phyloP scores from a whole-genome alignment of 2,888 invertebrate genomes.

The Hypselothyrea guttata region DNA sequence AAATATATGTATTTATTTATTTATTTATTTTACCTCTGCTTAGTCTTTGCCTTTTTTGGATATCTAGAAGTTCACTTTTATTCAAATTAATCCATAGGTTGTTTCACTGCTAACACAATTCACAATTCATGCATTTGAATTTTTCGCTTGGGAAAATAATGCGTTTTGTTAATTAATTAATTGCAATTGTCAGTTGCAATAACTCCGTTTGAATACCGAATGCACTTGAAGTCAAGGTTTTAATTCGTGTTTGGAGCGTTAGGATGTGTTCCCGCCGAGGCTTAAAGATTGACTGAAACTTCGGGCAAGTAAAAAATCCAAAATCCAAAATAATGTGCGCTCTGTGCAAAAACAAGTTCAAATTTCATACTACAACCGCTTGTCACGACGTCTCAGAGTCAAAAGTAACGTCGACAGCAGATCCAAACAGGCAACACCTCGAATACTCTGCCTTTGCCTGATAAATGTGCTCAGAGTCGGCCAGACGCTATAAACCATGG shows the following conservation, averaged over 20 bases:
- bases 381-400: constrained; percentile 10
- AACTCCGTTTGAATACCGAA: not conserved
- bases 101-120: no score
- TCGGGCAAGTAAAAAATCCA: constrained; percentile 6
- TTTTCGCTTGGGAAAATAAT: no score
- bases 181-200: no score
- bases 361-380: constrained; percentile 31
- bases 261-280: constrained; percentile 33
- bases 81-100: no score
- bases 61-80: no score
- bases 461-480: not conserved
- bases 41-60: no score
- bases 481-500: not conserved
- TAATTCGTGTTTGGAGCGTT: constrained; percentile 9
- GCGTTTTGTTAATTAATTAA: no score
- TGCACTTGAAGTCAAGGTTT: not conserved
- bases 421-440: constrained; percentile 1
- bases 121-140: no score
- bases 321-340: constrained; percentile 17
- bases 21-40: no score
- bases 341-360: constrained; percentile 35
- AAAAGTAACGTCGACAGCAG: not conserved
- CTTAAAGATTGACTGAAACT: constrained; percentile 38
- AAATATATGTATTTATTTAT: no score
- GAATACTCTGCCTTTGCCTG: no score